These are phyloP conservation scores for Dendrocopos noguchii DNA, from an alignment of 2,113 vertebrate species.

Conservation along the genomic window DNA sequence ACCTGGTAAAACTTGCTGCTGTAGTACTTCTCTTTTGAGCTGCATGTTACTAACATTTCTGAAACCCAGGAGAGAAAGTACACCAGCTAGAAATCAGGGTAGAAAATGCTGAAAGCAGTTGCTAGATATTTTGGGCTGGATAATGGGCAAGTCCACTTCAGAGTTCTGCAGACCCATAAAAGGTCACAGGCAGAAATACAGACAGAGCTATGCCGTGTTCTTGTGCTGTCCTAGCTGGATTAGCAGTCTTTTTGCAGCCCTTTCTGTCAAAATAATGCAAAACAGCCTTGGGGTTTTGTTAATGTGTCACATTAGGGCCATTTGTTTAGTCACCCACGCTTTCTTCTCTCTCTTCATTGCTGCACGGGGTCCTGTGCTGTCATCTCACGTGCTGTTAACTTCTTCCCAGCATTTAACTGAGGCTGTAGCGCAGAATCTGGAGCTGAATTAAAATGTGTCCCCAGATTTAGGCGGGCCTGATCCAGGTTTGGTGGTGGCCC, in stretches of 20 bases:
- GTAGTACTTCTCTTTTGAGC: background rate
- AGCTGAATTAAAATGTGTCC: background rate
- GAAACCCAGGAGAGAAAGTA: background rate
- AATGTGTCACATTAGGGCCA: background rate
- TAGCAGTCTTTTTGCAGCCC: background rate
- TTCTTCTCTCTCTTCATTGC: background rate
- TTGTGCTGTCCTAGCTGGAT: background rate
- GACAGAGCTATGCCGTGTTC: background rate
- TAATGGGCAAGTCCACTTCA: background rate
- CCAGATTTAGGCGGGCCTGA: slow-evolving; percentile 28
- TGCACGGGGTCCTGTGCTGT: background rate
- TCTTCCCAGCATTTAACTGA: background rate
- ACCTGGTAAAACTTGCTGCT: background rate
- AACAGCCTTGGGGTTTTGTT: background rate
- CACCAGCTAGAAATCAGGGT: background rate
- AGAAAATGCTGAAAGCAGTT: background rate
- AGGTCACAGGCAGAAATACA: background rate
- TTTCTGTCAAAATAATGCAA: background rate
- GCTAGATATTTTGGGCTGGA: background rate
- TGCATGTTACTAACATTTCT: background rate
- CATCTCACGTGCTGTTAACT: background rate
- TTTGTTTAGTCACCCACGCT: background rate
- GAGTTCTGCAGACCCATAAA: background rate
- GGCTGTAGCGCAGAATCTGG: background rate
- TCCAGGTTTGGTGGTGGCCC: slow-evolving; percentile 47